Evolutionary conservation across 2,113 vertebrate genomes (phyloP).

Genomic region (Syngnathus scovelli): DNA sequence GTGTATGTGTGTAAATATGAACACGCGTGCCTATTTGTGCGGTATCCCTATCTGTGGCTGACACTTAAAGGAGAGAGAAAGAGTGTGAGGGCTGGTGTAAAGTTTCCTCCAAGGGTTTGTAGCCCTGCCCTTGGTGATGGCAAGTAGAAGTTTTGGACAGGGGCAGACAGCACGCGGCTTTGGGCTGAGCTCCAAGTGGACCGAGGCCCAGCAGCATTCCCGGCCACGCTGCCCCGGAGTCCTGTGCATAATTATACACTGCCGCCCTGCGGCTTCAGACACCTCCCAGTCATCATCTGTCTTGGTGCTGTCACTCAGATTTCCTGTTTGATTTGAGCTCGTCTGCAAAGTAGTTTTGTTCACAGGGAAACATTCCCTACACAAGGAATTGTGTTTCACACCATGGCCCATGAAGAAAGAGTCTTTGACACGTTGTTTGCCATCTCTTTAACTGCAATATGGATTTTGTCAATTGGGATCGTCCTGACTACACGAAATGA

Average conservation of each 20-base stretch:
- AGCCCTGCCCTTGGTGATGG: constrained; percentile 32
- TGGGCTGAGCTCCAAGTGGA: constrained; percentile 42
- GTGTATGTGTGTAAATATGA: neutral
- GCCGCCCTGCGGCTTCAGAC: constrained; percentile 61
- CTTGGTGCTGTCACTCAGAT: constrained; percentile 74
- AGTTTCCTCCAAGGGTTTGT: constrained; percentile 52
- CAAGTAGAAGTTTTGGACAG: constrained; percentile 25
- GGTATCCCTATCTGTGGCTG: constrained; percentile 38
- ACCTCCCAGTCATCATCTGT: constrained; percentile 73
- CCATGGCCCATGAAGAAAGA: constrained; percentile 5
- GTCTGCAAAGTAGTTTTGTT: constrained; percentile 39
- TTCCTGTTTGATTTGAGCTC: constrained; percentile 55
- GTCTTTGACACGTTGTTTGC: neutral
- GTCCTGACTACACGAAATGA: no score
- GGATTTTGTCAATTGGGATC: no score
- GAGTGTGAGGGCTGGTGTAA: constrained; percentile 50
- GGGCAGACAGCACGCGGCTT: constrained; percentile 26
- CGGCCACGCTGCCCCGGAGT: constrained; percentile 41
- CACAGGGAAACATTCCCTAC: constrained; percentile 18
- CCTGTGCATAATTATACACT: constrained; percentile 66
- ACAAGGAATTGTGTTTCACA: constrained; percentile 23
- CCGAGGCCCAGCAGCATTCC: constrained; percentile 35
- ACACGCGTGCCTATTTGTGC: constrained; percentile 24
- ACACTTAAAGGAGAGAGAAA: constrained; percentile 44
- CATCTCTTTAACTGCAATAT: neutral